Evolutionary conservation across 1,140 invertebrate species (phyloP).

Genomic region (Hestina assimilis): DNA sequence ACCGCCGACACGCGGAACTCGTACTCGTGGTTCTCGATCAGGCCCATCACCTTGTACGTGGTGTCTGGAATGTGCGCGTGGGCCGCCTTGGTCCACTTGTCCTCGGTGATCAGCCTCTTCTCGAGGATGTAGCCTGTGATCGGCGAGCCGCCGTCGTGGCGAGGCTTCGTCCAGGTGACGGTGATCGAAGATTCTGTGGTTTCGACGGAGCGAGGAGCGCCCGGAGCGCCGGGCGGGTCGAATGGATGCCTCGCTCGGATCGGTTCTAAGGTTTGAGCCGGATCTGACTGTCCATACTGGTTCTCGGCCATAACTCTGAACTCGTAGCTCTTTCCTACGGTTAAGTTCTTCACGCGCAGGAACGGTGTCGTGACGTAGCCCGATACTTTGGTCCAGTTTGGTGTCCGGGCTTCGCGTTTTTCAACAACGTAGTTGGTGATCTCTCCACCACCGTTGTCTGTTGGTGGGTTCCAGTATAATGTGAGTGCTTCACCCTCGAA

Average conservation of each 20-base stretch:
- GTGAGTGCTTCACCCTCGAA: slow-evolving; percentile 97
- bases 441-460: slow-evolving; percentile 96
- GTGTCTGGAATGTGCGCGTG: slow-evolving; percentile 90
- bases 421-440: slow-evolving; percentile 98
- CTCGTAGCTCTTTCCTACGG: slow-evolving; percentile 94
- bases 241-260: slow-evolving; percentile 97
- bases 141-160: slow-evolving; percentile 94
- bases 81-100: slow-evolving; percentile 94
- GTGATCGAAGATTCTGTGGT: slow-evolving; percentile 96
- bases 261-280: slow-evolving; percentile 91
- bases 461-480: slow-evolving; percentile 96
- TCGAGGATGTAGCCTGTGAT: slow-evolving; percentile 96
- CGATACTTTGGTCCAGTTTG: slow-evolving; percentile 93
- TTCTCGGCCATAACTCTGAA: slow-evolving; percentile 99
- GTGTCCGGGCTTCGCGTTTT: slow-evolving; percentile 90
- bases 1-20: slow-evolving; percentile 97
- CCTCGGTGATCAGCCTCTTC: slow-evolving; percentile 91
- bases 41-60: slow-evolving; percentile 88
- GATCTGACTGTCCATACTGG: slow-evolving; percentile 96
- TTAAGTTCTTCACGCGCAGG: slow-evolving; percentile 93
- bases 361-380: slow-evolving; percentile 94
- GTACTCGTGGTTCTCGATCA: slow-evolving; percentile 97
- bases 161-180: slow-evolving; percentile 94
- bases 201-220: slow-evolving; percentile 90
- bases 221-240: slow-evolving; percentile 94